These are phyloP conservation scores for Holacanthus passer DNA, from an alignment of 2,113 vertebrate genomes.

Conservation along the genomic window DNA sequence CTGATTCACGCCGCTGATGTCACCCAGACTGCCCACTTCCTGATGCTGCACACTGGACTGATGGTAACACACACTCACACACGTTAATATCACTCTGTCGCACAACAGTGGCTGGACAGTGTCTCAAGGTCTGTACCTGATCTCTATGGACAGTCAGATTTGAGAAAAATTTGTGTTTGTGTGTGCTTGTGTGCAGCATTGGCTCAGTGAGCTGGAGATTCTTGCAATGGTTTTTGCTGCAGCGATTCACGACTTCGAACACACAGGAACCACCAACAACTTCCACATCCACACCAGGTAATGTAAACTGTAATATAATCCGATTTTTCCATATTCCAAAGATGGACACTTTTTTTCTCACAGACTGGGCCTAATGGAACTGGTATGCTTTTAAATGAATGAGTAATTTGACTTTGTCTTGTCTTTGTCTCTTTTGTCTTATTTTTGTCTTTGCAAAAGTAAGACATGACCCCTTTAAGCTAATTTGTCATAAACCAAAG, in stretches of 20 bases:
- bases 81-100: background rate
- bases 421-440: background rate
- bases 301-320: background rate
- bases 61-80: constrained; percentile 86
- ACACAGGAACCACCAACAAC: constrained; percentile 99
- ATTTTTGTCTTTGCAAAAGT: background rate
- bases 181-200: constrained; percentile 88
- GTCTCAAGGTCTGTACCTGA: background rate
- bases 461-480: background rate
- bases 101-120: background rate
- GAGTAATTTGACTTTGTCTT: background rate
- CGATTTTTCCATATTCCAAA: background rate
- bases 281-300: constrained; percentile 99
- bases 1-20: constrained; percentile 97
- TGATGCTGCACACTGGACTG: constrained; percentile 96
- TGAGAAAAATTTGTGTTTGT: constrained; percentile 11
- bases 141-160: background rate
- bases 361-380: background rate
- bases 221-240: constrained; percentile 98
- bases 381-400: background rate
- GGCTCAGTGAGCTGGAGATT: constrained; percentile 99
- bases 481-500: background rate
- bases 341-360: background rate
- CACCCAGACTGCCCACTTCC: constrained; percentile 97
- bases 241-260: constrained; percentile 97